phyloP scores from a whole-genome alignment of 2,113 vertebrate species.

The Indicator indicator region DNA sequence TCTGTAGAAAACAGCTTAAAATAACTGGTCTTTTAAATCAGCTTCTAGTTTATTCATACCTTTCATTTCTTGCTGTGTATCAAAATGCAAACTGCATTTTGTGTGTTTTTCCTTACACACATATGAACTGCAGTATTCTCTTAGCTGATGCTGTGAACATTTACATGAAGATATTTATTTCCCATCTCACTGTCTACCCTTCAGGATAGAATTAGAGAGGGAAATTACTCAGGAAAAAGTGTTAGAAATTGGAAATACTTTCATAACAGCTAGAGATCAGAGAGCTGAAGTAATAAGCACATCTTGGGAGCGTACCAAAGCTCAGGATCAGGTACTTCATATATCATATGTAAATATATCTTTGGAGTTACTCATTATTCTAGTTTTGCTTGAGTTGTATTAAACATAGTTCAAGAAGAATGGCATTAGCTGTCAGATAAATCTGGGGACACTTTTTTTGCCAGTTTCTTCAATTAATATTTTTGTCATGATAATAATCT shows the following conservation, averaged over 20 bases:
- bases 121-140: not conserved
- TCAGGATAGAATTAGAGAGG: not conserved
- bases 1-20: constrained; percentile 19
- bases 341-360: not conserved
- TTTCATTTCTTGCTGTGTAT: not conserved
- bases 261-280: not conserved
- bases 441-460: not conserved
- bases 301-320: not conserved
- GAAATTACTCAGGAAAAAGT: not conserved
- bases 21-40: constrained; percentile 1
- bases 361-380: not conserved
- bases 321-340: not conserved
- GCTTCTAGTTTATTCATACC: constrained; percentile 23
- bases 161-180: not conserved
- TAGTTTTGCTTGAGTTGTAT: not conserved
- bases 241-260: not conserved
- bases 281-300: not conserved
- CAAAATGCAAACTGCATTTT: not conserved
- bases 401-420: not conserved
- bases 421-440: not conserved
- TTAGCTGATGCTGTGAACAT: not conserved
- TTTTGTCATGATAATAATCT: not conserved
- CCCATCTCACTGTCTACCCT: not conserved
- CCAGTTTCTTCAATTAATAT: not conserved
- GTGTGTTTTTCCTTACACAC: not conserved